A percentile compares a stretch with the other conserved stretches of the same genome.
These are phyloP conservation scores for Cheiracanthium punctorium DNA, from an alignment of 2,888 invertebrate genomes.

Conservation along the genomic window DNA sequence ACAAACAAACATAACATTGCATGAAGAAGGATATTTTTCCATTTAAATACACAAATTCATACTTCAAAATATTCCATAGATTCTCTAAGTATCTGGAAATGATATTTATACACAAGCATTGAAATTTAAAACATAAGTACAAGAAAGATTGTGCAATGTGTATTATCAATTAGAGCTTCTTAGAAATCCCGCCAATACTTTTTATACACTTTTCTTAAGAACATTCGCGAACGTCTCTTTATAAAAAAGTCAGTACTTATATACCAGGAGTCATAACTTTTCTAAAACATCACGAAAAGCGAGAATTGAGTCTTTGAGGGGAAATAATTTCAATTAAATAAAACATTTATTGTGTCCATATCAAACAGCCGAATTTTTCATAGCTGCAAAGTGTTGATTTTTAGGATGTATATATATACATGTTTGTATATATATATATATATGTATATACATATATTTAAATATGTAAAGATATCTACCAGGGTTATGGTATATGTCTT, in stretches of 20 bases:
- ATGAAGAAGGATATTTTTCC: slow-evolving; percentile 18
- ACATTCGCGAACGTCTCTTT: not conserved
- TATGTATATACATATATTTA: slow-evolving; percentile 54
- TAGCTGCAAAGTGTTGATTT: slow-evolving; percentile 51
- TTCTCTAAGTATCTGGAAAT: slow-evolving; percentile 33
- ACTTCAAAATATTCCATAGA: slow-evolving; percentile 42
- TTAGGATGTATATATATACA: slow-evolving; percentile 42
- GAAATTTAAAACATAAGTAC: slow-evolving; percentile 10
- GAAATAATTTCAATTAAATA: slow-evolving; percentile 41
- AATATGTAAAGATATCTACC: slow-evolving; percentile 47
- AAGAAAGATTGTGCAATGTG: slow-evolving; percentile 40
- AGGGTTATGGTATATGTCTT: slow-evolving; percentile 45
- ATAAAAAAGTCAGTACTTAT: slow-evolving; percentile 3
- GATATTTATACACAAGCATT: slow-evolving; percentile 16
- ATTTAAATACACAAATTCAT: slow-evolving; percentile 41
- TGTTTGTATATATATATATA: slow-evolving; percentile 52
- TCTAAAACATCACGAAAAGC: slow-evolving; percentile 47
- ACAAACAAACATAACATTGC: slow-evolving; percentile 19
- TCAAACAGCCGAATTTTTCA: slow-evolving; percentile 33
- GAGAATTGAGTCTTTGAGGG: slow-evolving; percentile 12
- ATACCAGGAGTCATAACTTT: not conserved
- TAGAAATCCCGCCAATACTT: not conserved
- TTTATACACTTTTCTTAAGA: not conserved
- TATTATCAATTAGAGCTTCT: not conserved
- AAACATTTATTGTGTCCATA: slow-evolving; percentile 28